phyloP scores from a whole-genome alignment of 2,888 invertebrate species.

The Sericinus montela region DNA sequence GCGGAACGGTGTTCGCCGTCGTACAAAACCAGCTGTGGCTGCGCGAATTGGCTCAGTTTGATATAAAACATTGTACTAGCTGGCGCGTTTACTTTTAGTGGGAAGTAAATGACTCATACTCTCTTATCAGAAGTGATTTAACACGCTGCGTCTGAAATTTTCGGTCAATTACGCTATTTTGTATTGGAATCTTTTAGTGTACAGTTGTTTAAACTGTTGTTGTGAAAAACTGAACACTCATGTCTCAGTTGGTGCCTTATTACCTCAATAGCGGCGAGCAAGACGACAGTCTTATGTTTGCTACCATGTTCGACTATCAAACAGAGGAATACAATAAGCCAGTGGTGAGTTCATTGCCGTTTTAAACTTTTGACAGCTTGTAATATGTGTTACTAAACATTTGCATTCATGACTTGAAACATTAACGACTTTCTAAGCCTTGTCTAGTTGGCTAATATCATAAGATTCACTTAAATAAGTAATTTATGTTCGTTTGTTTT shows the following conservation, averaged over 20 bases:
- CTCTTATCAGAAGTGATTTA: constrained; percentile 65
- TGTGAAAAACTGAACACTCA: constrained; percentile 65
- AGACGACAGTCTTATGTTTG: constrained; percentile 78
- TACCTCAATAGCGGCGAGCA: constrained; percentile 67
- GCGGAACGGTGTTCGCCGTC: constrained; percentile 52
- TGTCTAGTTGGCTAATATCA: constrained; percentile 29
- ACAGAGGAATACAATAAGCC: constrained; percentile 68
- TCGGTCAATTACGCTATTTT: constrained; percentile 45
- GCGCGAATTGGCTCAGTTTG: constrained; percentile 72
- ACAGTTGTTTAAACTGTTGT: constrained; percentile 53
- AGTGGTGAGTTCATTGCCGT: constrained; percentile 50
- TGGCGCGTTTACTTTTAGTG: constrained; percentile 56
- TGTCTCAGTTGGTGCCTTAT: constrained; percentile 83
- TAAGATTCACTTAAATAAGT: constrained; percentile 20
- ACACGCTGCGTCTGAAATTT: constrained; percentile 40
- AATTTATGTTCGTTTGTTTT: too few relatives aligned
- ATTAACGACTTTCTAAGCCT: constrained; percentile 53
- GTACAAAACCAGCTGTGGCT: constrained; percentile 70
- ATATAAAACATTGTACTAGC: constrained; percentile 72
- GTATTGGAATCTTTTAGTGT: constrained; percentile 41
- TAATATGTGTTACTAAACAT: constrained; percentile 18
- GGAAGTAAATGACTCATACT: constrained; percentile 63
- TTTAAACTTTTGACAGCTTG: constrained; percentile 15
- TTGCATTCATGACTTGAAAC: constrained; percentile 34
- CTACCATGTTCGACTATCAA: constrained; percentile 77